Conservation (phyloP, 2,888 invertebrate genomes). For the Drymonia ruficornis region DNA sequence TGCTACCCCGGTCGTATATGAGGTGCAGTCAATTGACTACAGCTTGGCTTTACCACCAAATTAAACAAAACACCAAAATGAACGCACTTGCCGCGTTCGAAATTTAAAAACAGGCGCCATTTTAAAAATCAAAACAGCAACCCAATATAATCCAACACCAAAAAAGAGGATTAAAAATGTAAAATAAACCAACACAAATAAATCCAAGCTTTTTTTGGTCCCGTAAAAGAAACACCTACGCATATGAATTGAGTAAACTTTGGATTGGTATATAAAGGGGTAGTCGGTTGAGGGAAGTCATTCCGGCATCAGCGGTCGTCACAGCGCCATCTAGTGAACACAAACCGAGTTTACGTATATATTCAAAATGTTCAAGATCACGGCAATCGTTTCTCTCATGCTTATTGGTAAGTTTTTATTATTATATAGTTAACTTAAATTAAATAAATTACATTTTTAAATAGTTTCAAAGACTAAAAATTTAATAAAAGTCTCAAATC, state of each 20-base stretch:
- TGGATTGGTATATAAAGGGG: slow-evolving; percentile 62
- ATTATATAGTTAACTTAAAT: background rate
- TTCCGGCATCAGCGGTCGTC: slow-evolving; percentile 35
- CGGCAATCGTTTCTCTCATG: slow-evolving; percentile 67
- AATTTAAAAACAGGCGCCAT: background rate
- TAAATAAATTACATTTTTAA: too few species aligned
- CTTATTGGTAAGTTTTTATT: slow-evolving; percentile 66
- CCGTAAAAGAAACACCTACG: slow-evolving; percentile 22
- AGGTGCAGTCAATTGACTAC: too few species aligned
- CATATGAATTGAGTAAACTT: slow-evolving; percentile 50
- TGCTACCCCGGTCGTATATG: too few species aligned
- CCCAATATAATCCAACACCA: background rate
- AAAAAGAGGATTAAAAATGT: background rate
- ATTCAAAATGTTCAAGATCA: slow-evolving; percentile 65
- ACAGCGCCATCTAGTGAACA: slow-evolving; percentile 49
- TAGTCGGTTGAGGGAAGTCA: slow-evolving; percentile 36
- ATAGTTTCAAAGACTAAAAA: too few species aligned
- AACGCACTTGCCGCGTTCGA: too few species aligned
- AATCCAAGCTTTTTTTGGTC: background rate
- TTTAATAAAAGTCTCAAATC: too few species aligned
- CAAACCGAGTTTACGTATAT: slow-evolving; percentile 26
- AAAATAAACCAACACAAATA: background rate
- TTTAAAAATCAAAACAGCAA: background rate
- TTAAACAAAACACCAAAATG: too few species aligned
- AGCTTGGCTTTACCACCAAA: too few species aligned